Evolutionary conservation across 2,888 invertebrate species (phyloP), one percentile per base, ranked within the genome.

Genomic region (Drosophila anomalata): DNA sequence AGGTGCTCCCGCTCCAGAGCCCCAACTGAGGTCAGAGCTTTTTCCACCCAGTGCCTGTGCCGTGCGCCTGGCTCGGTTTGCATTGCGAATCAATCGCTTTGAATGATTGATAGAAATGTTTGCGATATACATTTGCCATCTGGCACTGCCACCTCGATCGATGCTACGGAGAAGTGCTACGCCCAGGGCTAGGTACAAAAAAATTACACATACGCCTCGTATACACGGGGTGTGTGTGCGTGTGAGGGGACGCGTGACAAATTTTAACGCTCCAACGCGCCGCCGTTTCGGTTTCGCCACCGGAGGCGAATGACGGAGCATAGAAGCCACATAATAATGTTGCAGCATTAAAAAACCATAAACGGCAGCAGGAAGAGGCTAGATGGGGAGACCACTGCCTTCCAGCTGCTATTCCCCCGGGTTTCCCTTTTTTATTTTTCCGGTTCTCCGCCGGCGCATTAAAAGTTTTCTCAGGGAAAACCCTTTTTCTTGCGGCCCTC

Each of bases 31-130:
- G 31, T 42, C 41, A 51, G 31, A 29, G 56, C 31, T 29, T 29
- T 31, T 17, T 42, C 26, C 20, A 17, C 17, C 6, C 26, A 42
- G 5, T 42, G 14, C 42, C 36, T 4, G 22, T 24, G 22, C 22
- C 22, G 17, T 4, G 9, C 33, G 14, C 42, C 41, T 54, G 52
- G 73, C 63, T 78, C 73, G 70, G 81, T 80, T 82, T 82, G 87
- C 81, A 76, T 78, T 80, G 76, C 67, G 77, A 87, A 87, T 87
- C 83, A 87, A 83, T 83, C 83, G 83, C 52, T 82, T 68, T 83
- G 88, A 85, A 83, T 87, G 83, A 83, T 87, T 87, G 83, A 87
- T 85, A 77, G 88, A 83, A 83, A 83, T 87, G 83, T 82, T 83
- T 75, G 70, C 79, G 73, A 79, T 75, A 83, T 73, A 82, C 77